Evolutionary conservation across 2,797 vertebrate genomes (phyloP), one percentile per base, ranked within the genome.

Genomic region (Lates japonicus): DNA sequence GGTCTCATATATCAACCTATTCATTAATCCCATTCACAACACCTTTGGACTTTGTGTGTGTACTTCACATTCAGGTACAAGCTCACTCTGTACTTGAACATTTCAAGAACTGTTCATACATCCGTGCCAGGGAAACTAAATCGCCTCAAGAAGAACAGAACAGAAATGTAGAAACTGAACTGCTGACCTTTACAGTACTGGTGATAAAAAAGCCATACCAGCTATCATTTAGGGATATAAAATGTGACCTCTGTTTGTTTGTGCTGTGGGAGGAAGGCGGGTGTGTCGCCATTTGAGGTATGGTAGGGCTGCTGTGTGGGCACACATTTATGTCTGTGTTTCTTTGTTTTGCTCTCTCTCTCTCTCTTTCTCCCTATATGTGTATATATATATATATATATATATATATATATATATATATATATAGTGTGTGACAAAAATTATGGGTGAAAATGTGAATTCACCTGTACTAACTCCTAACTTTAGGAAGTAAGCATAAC

Each of bases 161-260:
- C 19, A n/a, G 14, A 20, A 31, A 8, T 58, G 51, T 65, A 66
- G n/a, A 70, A 78, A 42, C 48, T 25, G 9, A 52, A 35, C 10
- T n/a, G 20, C 33, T 63, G 41, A 64, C n/a, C 31, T 79, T 77
- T 48, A 44, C 3, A 33, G 19, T 10, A 5, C 5, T 11, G 1
- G 12, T 69, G 13, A 46, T 29, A 2, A 61, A 2, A 22, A 70
- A 78, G 60, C 17, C 7, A 55, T 1, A 29, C 52, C n/a, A 46
- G 22, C 11, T 46, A 48, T 46, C 9, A 46, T 66, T 64, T 14
- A 31, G 48, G 39, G 46, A 35, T 59, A 20, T 64, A 51, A 48
- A 62, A 80, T 41, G 49, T 73, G 55, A 51, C 46, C 13, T 0
- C 0, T 81, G 54, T 76, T 84, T 88, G 74, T 66, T 79, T 67